Evolutionary conservation across 2,113 vertebrate species (phyloP), one percentile per base, ranked within the genome.

Genomic region (Phoenicopterus ruber): DNA sequence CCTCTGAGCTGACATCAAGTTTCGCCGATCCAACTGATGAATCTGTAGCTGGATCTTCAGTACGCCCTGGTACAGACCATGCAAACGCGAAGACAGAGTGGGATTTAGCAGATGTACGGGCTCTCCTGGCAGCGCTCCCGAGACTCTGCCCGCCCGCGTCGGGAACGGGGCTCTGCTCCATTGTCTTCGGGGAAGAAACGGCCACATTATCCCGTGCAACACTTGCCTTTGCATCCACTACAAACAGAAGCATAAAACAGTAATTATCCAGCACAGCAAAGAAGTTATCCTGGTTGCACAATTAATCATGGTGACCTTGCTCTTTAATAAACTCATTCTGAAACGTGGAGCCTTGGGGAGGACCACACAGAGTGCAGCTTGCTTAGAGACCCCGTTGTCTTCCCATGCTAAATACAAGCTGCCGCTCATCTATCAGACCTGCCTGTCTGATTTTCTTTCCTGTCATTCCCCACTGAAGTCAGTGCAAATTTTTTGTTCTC

Each of bases 51-150:
- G 82, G 95, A 79, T 94, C 93, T 97, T 90, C 78, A 12, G 98
- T 57, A 97, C 98, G 98, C 77, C 97, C 98, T 97, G 98, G 98
- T 94, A 98, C 97, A 52, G 98, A 89, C 97, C 97, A 97, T 73
- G 98, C 92, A 73, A 98, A 97, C 0, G 97, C 42, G 29, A 98
- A 95, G 94, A 63, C 72, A 69, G 98, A 97, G 93, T 82, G 97
- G 72, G 97, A 86, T 88, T 96, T 95, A 71, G 97, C 97, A 97
- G 97, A 96, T 95, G 98, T 95, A 36, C 26, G 47, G 4, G 96
- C 49, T 22, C 81, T 34, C 2, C 96, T 98, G 98, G 97, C 96
- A 76, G 88, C 73, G 16, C 62, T 97, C 98, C 98, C 97, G 5
- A 82, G 77, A 72, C 97, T 97, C 96, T 97, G 94, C 81, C 96